phyloP scores from a whole-genome alignment of 1,140 invertebrate species.

The Cardiocondyla obscurior region DNA sequence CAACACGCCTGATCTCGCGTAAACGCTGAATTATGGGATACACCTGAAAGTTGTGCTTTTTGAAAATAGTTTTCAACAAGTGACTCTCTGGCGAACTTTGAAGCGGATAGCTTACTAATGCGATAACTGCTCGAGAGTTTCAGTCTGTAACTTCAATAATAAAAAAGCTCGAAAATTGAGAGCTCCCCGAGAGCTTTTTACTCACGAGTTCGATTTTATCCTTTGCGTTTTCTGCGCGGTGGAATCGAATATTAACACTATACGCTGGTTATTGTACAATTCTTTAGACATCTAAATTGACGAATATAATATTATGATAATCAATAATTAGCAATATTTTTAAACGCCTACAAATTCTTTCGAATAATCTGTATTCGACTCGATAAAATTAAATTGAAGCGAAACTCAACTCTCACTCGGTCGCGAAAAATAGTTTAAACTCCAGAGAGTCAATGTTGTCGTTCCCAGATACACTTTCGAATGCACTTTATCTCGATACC shows the following conservation, averaged over 20 bases:
- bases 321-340: background rate
- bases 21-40: background rate
- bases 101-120: background rate
- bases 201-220: background rate
- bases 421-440: background rate
- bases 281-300: background rate
- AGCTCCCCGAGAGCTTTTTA: background rate
- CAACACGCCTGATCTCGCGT: background rate
- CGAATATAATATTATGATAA: background rate
- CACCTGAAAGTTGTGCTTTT: background rate
- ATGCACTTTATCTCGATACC: background rate
- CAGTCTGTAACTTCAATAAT: background rate
- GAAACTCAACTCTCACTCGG: background rate
- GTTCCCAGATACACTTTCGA: background rate
- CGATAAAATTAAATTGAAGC: background rate
- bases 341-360: background rate
- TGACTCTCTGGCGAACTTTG: background rate
- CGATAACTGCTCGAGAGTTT: background rate
- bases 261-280: background rate
- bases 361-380: background rate
- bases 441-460: background rate
- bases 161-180: background rate
- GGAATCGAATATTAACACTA: background rate
- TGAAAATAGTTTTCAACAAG: background rate
- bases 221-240: background rate